These are phyloP conservation scores for Philantomba maxwellii DNA, from an alignment of 2,113 vertebrate species.

Conservation along the genomic window DNA sequence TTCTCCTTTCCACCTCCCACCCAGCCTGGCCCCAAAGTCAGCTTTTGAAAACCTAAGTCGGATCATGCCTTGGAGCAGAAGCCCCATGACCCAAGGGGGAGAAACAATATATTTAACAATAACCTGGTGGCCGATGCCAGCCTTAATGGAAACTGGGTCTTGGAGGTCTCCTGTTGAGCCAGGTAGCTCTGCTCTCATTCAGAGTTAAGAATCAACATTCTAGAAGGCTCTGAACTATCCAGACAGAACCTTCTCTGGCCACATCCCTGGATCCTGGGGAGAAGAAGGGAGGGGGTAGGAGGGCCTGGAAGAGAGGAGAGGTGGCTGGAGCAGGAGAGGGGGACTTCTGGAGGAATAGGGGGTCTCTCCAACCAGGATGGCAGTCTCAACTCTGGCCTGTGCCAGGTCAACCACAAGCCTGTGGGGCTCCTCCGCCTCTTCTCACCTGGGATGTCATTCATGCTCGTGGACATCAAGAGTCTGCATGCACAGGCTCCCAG, in stretches of 20 bases:
- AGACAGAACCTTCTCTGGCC: neutral
- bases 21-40: neutral
- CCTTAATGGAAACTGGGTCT: neutral
- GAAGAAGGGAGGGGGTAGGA: neutral
- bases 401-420: neutral
- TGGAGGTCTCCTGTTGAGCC: neutral
- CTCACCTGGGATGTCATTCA: neutral
- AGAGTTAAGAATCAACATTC: neutral
- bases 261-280: neutral
- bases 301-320: neutral
- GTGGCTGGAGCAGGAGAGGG: neutral
- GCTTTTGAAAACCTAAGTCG: neutral
- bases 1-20: neutral
- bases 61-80: neutral
- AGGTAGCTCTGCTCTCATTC: neutral
- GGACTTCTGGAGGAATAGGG: neutral
- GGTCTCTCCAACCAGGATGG: neutral
- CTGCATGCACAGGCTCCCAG: neutral
- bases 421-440: neutral
- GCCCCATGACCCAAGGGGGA: neutral
- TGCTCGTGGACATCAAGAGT: neutral
- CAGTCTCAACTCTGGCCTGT: neutral
- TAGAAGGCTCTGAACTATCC: neutral
- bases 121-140: neutral
- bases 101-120: neutral